Evolutionary conservation across 2,888 invertebrate species (phyloP).

Genomic region (Belgica antarctica): DNA sequence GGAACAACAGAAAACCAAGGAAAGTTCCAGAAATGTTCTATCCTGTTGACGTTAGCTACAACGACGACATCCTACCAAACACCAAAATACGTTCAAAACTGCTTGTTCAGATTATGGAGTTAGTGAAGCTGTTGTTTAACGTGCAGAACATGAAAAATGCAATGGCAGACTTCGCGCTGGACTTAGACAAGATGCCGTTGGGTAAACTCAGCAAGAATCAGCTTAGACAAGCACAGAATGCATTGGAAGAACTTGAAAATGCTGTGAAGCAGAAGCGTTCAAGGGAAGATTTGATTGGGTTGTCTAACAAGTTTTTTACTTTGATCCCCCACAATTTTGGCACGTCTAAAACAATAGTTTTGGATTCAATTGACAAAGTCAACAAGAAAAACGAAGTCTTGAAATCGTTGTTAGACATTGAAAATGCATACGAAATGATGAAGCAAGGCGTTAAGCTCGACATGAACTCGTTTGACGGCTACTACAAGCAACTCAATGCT

Average conservation of each 20-base stretch:
- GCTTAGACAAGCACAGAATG: conserved; percentile 78
- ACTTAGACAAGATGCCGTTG: conserved; percentile 96
- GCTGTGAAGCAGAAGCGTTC: conserved; percentile 57
- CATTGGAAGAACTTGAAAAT: conserved; percentile 69
- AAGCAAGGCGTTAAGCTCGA: conserved; percentile 56
- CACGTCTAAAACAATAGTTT: conserved; percentile 72
- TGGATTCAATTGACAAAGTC: conserved; percentile 75
- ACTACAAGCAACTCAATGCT: conserved; percentile 85
- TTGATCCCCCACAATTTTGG: conserved; percentile 95
- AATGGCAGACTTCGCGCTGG: conserved; percentile 92
- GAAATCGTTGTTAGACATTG: conserved; percentile 89
- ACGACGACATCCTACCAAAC: conserved; percentile 57
- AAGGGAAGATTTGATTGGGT: conserved; percentile 68
- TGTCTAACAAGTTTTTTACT: conserved; percentile 92
- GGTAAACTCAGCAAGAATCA: conserved; percentile 92
- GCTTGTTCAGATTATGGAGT: conserved; percentile 71
- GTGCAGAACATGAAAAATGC: conserved; percentile 87
- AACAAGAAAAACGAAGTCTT: conserved; percentile 75
- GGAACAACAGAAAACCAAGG: conserved; percentile 66
- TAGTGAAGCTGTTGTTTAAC: conserved; percentile 86
- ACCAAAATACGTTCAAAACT: conserved; percentile 63
- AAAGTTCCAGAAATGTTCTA: conserved; percentile 73
- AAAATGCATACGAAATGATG: conserved; percentile 88
- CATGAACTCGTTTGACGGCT: conserved; percentile 71
- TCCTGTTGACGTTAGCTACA: conserved; percentile 88